A percentile compares a stretch with the other conserved stretches of the same genome.
phyloP scores from a whole-genome alignment of 1,140 invertebrate genomes.

The Dendrolimus punctatus region DNA sequence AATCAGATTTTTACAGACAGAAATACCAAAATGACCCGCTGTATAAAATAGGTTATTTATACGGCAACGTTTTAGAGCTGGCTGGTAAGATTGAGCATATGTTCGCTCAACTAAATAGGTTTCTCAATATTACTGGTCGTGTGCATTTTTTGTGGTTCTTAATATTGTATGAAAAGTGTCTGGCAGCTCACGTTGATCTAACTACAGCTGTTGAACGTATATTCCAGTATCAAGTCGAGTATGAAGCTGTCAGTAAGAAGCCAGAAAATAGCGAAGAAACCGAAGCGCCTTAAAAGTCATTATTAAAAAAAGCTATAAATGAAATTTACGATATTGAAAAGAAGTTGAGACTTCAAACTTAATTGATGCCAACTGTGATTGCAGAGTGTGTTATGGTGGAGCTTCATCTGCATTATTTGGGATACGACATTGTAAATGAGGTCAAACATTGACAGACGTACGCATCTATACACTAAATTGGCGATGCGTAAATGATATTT shows the following conservation, averaged over 20 bases:
- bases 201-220: conserved; percentile 17
- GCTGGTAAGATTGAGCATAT: conserved; percentile 28
- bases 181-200: conserved; percentile 22
- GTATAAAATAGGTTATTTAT: conserved; percentile 26
- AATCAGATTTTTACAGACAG: conserved; percentile 17
- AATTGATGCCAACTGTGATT: too few relatives aligned
- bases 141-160: conserved; percentile 27
- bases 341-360: too few relatives aligned
- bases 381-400: too few relatives aligned
- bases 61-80: conserved; percentile 26
- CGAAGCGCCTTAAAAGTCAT: neutral
- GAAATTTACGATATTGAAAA: too few relatives aligned
- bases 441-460: too few relatives aligned
- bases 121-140: conserved; percentile 1
- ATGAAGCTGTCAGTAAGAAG: neutral
- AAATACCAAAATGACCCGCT: conserved; percentile 8
- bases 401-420: too few relatives aligned
- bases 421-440: too few relatives aligned
- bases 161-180: conserved; percentile 28
- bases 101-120: conserved; percentile 13
- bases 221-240: conserved; percentile 11
- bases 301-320: too few relatives aligned
- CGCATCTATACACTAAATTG: too few relatives aligned
- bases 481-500: too few relatives aligned
- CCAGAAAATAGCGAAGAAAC: neutral